These are phyloP conservation scores for Elephas maximus DNA, from an alignment of 2,113 vertebrate species.

Conservation along the genomic window DNA sequence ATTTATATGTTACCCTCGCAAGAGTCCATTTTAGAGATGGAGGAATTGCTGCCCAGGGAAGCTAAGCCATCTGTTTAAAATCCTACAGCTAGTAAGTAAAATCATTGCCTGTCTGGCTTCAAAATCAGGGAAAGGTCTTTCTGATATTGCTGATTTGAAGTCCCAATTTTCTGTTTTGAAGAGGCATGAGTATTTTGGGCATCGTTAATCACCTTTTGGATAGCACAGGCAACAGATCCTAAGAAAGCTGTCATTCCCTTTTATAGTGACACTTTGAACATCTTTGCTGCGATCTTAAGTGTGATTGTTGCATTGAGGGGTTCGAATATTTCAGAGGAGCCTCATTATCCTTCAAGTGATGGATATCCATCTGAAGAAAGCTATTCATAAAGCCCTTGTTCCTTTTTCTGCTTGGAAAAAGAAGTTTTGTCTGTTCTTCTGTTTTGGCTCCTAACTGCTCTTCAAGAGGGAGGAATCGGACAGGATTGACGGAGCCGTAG, in stretches of 20 bases:
- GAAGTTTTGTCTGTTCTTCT: constrained; percentile 1
- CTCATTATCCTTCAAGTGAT: background rate
- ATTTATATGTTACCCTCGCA: background rate
- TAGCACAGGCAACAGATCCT: background rate
- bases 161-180: background rate
- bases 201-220: background rate
- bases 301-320: background rate
- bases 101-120: background rate
- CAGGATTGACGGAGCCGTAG: background rate
- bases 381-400: background rate
- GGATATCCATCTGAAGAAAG: background rate
- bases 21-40: background rate
- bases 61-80: background rate
- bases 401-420: background rate
- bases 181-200: background rate
- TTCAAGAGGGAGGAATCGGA: background rate
- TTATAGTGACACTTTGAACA: background rate
- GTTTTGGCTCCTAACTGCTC: constrained; percentile 17
- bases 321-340: rapidly evolving
- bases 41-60: background rate
- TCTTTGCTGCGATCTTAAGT: background rate
- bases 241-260: background rate
- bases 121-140: background rate
- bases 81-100: background rate
- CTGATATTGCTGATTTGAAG: background rate